A percentile compares a stretch with the other conserved stretches of the same genome.
Conservation (phyloP, 2,888 invertebrate species). For the Lutraria lutraria region DNA sequence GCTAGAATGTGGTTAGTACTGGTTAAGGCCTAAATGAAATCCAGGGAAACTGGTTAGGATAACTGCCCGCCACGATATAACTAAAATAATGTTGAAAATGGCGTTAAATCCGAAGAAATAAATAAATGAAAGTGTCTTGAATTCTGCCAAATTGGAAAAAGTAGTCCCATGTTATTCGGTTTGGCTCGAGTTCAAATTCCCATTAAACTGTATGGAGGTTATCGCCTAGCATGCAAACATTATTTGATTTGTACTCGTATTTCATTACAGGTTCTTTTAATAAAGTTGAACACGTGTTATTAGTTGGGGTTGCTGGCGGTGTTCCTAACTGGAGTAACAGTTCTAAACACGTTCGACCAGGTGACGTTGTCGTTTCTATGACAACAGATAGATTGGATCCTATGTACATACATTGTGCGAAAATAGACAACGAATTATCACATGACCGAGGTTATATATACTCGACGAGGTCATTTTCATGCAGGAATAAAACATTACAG, state of each 20-base stretch:
- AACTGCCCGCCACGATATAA: no score
- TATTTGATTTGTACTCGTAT: background rate
- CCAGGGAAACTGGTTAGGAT: no score
- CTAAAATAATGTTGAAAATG: no score
- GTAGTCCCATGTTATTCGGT: no score
- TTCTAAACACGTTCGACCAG: slow-evolving; percentile 95
- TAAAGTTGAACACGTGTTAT: slow-evolving; percentile 95
- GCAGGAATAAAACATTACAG: slow-evolving; percentile 74
- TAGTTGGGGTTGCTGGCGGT: slow-evolving; percentile 98
- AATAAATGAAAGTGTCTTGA: no score
- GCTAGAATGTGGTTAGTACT: no score
- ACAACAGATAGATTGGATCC: slow-evolving; percentile 75
- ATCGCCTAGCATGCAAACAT: no score
- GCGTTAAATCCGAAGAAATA: no score
- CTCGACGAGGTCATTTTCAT: slow-evolving; percentile 77
- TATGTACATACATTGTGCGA: slow-evolving; percentile 94
- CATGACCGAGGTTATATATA: slow-evolving; percentile 80
- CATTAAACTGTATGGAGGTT: no score
- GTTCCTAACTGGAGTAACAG: slow-evolving; percentile 99
- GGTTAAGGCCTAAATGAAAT: no score
- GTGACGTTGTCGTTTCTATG: slow-evolving; percentile 86
- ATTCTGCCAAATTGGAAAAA: no score
- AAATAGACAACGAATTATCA: slow-evolving; percentile 73
- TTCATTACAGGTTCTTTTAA: slow-evolving; percentile 93
- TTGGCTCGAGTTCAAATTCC: no score